Percentiles rank a stretch among this genome's conserved stretches.
Conservation (phyloP, 1,140 invertebrate genomes). For the Stenopsyche tienmushanensis region DNA sequence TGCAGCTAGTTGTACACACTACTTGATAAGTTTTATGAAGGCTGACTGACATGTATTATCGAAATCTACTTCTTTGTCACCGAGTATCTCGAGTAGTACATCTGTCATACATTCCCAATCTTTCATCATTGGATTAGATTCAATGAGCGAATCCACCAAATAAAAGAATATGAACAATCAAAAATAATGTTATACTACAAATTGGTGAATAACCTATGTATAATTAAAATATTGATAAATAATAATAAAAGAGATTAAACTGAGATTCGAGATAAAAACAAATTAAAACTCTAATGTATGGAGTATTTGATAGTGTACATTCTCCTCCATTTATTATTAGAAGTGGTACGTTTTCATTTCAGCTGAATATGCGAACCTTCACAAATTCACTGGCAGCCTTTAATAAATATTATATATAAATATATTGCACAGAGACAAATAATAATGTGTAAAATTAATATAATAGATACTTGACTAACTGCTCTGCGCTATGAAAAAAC, state of each 20-base stretch:
- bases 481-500: slow-evolving; percentile 96
- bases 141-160: too few species aligned
- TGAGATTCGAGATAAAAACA: slow-evolving; percentile 99
- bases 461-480: slow-evolving; percentile 63
- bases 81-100: slow-evolving; percentile 90
- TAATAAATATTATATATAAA: slow-evolving; percentile 26
- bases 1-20: slow-evolving; percentile 95
- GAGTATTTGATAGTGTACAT: slow-evolving; percentile 86
- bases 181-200: background rate
- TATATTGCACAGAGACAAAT: background rate
- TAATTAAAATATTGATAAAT: too few species aligned
- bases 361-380: slow-evolving; percentile 90
- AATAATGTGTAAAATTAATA: background rate
- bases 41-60: slow-evolving; percentile 91
- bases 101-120: too few species aligned
- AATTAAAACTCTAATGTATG: slow-evolving; percentile 93
- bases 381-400: slow-evolving; percentile 98
- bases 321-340: slow-evolving; percentile 87
- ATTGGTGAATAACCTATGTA: background rate
- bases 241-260: slow-evolving; percentile 54
- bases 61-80: slow-evolving; percentile 84
- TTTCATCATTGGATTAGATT: too few species aligned
- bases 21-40: slow-evolving; percentile 98
- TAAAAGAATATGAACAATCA: slow-evolving; percentile 41
- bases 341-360: slow-evolving; percentile 66